Evolutionary conservation across 2,888 invertebrate species (phyloP).

Genomic region (Orthonychiurus folsomi): DNA sequence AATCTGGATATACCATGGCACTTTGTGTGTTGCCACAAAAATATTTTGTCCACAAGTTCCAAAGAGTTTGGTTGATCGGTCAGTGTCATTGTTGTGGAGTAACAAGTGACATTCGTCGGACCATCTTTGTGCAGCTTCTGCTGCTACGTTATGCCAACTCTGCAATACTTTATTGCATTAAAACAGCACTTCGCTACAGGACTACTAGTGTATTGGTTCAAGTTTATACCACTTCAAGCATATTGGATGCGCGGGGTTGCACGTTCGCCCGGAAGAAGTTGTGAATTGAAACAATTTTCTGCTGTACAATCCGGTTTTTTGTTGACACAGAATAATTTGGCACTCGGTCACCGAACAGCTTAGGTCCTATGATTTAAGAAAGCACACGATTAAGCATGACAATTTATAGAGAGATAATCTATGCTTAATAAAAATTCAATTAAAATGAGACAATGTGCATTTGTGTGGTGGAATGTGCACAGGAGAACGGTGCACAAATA

Average conservation of each 20-base stretch:
- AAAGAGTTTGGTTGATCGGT: conserved; percentile 56
- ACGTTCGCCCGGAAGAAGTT: conserved; percentile 68
- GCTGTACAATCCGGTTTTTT: conserved; percentile 52
- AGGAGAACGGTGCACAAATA: too few relatives aligned
- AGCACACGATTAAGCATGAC: too few relatives aligned
- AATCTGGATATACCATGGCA: conserved; percentile 72
- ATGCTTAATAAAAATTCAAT: too few relatives aligned
- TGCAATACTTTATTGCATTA: conserved; percentile 46
- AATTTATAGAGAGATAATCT: too few relatives aligned
- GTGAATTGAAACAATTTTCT: conserved; percentile 65
- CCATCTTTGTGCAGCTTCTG: conserved; percentile 63
- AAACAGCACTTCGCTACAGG: background rate
- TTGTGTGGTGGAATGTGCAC: too few relatives aligned
- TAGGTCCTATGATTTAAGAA: conserved; percentile 48
- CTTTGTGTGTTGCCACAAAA: conserved; percentile 67
- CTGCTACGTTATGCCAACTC: conserved; percentile 65
- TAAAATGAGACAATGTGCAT: too few relatives aligned
- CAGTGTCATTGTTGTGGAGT: conserved; percentile 58
- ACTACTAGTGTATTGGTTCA: background rate
- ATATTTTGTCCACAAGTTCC: conserved; percentile 74
- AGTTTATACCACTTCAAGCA: conserved; percentile 63
- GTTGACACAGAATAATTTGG: conserved; percentile 53
- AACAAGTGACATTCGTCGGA: conserved; percentile 62
- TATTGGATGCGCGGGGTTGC: conserved; percentile 65
- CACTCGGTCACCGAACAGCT: conserved; percentile 52